A percentile compares a stretch with the other conserved stretches of the same genome.
These are phyloP conservation scores for Chelidonichthys spinosus DNA, from an alignment of 2,797 vertebrate species.

Conservation along the genomic window DNA sequence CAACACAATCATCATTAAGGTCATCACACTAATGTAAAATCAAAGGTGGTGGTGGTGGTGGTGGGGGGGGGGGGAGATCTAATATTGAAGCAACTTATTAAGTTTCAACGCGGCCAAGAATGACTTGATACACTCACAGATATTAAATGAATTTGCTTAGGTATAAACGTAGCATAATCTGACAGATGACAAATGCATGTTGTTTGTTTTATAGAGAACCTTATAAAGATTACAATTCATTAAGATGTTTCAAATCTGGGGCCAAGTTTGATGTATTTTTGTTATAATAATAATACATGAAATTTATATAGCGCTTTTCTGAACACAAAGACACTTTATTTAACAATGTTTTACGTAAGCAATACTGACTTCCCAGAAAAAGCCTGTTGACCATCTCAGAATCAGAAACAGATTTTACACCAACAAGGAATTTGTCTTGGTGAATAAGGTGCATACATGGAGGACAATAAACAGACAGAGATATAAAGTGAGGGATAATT, in stretches of 20 bases:
- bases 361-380: neutral
- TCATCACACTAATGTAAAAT: neutral
- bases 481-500: too few species aligned
- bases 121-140: neutral
- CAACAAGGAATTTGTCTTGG: too few species aligned
- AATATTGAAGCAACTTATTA: neutral
- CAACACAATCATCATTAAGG: neutral
- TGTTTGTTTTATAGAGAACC: neutral
- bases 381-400: neutral
- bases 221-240: neutral
- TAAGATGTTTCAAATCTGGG: neutral
- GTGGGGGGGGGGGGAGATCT: neutral
- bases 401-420: too few species aligned
- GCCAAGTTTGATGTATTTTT: neutral
- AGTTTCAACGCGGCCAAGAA: neutral
- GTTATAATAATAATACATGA: too few species aligned
- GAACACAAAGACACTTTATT: too few species aligned
- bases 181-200: neutral
- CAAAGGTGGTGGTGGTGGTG: neutral
- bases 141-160: neutral
- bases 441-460: too few species aligned
- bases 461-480: too few species aligned
- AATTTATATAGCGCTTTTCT: too few species aligned
- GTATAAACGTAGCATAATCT: neutral
- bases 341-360: too few species aligned